Percentiles rank a stretch among this genome's conserved stretches.
phyloP scores from a whole-genome alignment of 1,140 invertebrate species.

The Doryteuthis pealeii region DNA sequence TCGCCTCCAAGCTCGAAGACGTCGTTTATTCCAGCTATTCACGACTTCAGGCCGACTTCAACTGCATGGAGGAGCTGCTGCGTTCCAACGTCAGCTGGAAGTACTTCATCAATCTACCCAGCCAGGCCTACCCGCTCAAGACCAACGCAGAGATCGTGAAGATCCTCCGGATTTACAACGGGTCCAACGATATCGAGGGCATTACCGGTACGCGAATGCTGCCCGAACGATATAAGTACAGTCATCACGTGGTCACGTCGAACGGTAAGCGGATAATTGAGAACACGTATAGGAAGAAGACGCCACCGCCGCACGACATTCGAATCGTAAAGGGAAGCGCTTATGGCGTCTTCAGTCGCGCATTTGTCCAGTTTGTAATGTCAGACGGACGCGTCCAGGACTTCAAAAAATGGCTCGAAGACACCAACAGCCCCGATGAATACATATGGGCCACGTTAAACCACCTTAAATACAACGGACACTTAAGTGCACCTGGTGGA shows the following conservation, averaged over 20 bases:
- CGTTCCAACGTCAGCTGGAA: constrained; percentile 31
- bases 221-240: constrained; percentile 16
- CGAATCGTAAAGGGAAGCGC: constrained; percentile 51
- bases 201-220: constrained; percentile 22
- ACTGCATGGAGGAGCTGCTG: constrained; percentile 42
- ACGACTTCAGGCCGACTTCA: constrained; percentile 40
- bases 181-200: constrained; percentile 43
- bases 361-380: constrained; percentile 48
- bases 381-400: constrained; percentile 29
- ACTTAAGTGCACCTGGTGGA: constrained; percentile 37
- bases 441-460: constrained; percentile 52
- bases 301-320: constrained; percentile 35
- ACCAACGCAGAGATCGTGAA: constrained; percentile 42
- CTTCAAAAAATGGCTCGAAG: constrained; percentile 42
- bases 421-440: constrained; percentile 53
- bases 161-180: constrained; percentile 41
- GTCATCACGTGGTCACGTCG: constrained; percentile 15
- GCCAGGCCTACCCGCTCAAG: constrained; percentile 39
- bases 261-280: constrained; percentile 1
- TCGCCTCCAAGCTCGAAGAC: constrained; percentile 33
- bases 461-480: constrained; percentile 32
- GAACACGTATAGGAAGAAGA: constrained; percentile 28
- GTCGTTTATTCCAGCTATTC: constrained; percentile 37
- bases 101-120: constrained; percentile 43
- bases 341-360: constrained; percentile 47